Evolutionary conservation across 2,797 vertebrate species (phyloP), one percentile per base, ranked within the genome.

Genomic region (Nyctibius grandis): DNA sequence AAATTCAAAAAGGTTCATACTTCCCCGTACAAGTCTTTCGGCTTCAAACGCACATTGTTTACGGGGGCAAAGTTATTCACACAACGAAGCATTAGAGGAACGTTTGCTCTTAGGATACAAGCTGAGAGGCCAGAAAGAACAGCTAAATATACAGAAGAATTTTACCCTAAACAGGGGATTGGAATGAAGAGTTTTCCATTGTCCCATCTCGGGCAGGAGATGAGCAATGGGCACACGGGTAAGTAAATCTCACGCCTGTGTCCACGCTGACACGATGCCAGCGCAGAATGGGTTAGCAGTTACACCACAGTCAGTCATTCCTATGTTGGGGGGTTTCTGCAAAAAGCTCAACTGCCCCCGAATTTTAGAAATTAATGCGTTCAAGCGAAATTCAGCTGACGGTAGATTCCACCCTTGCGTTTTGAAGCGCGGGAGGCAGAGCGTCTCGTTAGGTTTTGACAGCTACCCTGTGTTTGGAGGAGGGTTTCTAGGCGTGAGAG

Each of bases 41-140:
- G 53, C 73, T 91, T 60, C 75, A 91, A 91, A 84, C 23, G 36
- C 44, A 60, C 29, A n/a, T 22, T 29, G 48, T 69, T 85, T 81
- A 76, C 11, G 20, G 50, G 36, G 77, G 51, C 51, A 85, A 72
- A 65, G 59, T 75, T 89, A 87, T 40, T 85, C 65, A 93, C 75
- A 91, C n/a, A 22, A 44, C 2, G 44, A 92, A 95, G 92, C 53
- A 36, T 83, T 68, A 91, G 75, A 95, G 36, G 31, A 9, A 60
- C 9, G n/a, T 53, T 89, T 3, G 31, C 38, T 95, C 89, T 85
- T 20, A 81, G 73, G 80, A 54, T 72, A 79, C 83, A 93, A 93
- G 68, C 65, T 90, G 45, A 89, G 86, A 91, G 59, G 61, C 51
- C 81, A 93, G 82, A 94, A 82, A 91, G 56, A 67, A 93, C 12